Conservation (phyloP, 2,888 invertebrate species). For the Drosophila monieri region DNA sequence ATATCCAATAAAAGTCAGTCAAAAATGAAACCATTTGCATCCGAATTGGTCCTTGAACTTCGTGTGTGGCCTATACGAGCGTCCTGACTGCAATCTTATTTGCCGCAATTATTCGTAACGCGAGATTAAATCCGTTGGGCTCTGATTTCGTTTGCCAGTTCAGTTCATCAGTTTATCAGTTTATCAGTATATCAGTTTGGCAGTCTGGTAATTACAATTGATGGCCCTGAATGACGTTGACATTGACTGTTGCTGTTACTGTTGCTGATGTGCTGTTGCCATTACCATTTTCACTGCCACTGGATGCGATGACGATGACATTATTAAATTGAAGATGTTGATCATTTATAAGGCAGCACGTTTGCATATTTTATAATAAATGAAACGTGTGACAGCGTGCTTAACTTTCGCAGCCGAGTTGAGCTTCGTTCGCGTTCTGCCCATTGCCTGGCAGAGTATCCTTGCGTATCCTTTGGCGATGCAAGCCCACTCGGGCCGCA, state of each 20-base stretch:
- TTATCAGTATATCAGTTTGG: background rate
- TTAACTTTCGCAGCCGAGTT: constrained; percentile 59
- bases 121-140: constrained; percentile 20
- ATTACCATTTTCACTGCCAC: constrained; percentile 7
- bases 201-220: constrained; percentile 43
- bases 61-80: constrained; percentile 15
- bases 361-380: constrained; percentile 77
- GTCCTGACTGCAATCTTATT: constrained; percentile 28
- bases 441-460: background rate
- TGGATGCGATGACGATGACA: constrained; percentile 50
- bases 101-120: constrained; percentile 29
- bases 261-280: constrained; percentile 3
- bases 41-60: background rate
- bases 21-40: background rate
- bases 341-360: constrained; percentile 54
- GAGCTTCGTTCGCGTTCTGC: constrained; percentile 1
- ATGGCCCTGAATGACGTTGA: constrained; percentile 48
- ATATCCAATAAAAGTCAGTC: background rate
- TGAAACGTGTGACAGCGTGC: constrained; percentile 78
- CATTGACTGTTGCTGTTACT: constrained; percentile 18
- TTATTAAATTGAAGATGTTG: constrained; percentile 71
- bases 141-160: constrained; percentile 28
- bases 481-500: background rate
- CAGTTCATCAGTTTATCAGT: constrained; percentile 7
- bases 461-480: constrained; percentile 1